Base-by-base conservation (phyloP, 2,888 invertebrate genomes). In the Argyra leucocephala region DNA sequence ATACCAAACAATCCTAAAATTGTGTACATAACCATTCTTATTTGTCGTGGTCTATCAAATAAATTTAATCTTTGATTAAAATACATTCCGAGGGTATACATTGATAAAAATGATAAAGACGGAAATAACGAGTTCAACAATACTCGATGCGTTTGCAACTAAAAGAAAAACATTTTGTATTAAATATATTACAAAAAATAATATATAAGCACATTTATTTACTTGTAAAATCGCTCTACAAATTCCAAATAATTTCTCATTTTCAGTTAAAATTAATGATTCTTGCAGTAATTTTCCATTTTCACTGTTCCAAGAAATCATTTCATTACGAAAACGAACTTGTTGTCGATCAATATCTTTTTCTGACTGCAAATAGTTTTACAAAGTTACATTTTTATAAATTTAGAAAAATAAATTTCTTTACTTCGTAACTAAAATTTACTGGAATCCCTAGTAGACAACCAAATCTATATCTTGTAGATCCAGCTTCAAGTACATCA, bases 221-320 rank as follows among this genome's bases (percentile, higher is more conserved):
- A 48, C 48, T 61, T 85, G 84, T 66, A 88, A 75, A 64, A 93
- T 83, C 77, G 91, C 88, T 70, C 87, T 83, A 66, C 90, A 91
- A 26, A 93, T 85, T 1, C 88, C 91, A 81, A 90, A 93, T 67
- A 89, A 82, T 76, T 91, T 87, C 12, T 90, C 92, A 68, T 88
- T 85, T 68, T 90, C 88, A 18, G 89, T 87, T n/a, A 93, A 75
- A 3, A 90, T 77, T 31, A 93, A 74, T 0, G 91, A 84, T 18
- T 88, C 79, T 63, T 86, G 78, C 61, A 93, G 80, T 65, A 84
- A 76, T 70, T 83, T 76, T 0, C 88, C 89, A 66, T 81, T 82
- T 66, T 85, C 83, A 1, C 86, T 81, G 48, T 81, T 80, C 88
- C 89, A 90, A 70, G 87, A 80, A 0, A 93, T 80, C 63, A 80